A percentile compares a stretch with the other conserved stretches of the same genome.
These are phyloP conservation scores for Ruditapes philippinarum DNA, from an alignment of 1,140 invertebrate species.

Conservation along the genomic window DNA sequence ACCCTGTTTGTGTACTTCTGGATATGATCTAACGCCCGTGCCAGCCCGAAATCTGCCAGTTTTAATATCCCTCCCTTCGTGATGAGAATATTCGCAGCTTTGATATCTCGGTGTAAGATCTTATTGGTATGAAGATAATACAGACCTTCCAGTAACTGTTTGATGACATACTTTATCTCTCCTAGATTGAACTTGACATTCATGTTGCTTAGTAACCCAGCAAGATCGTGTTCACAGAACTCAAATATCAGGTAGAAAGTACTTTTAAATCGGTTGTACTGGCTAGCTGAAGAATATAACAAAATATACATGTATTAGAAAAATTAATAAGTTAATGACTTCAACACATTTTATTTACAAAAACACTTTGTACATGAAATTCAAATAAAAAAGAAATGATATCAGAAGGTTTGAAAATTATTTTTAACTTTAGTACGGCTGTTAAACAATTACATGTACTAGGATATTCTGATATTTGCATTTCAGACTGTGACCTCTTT, in stretches of 20 bases:
- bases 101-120: slow-evolving; percentile 98
- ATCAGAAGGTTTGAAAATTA: too few relatives aligned
- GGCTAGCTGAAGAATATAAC: slow-evolving; percentile 90
- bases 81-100: slow-evolving; percentile 99
- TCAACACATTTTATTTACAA: too few relatives aligned
- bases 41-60: slow-evolving; percentile 89
- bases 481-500: too few relatives aligned
- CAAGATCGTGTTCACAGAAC: slow-evolving; percentile 99
- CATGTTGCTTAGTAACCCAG: slow-evolving; percentile 97
- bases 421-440: too few relatives aligned
- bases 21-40: slow-evolving; percentile 94
- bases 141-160: slow-evolving; percentile 98
- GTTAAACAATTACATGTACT: too few relatives aligned
- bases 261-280: slow-evolving; percentile 93
- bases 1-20: slow-evolving; percentile 99
- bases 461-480: too few relatives aligned
- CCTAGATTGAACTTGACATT: slow-evolving; percentile 98
- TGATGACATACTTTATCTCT: slow-evolving; percentile 99
- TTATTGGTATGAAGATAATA: slow-evolving; percentile 99
- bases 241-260: slow-evolving; percentile 99
- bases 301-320: too few relatives aligned
- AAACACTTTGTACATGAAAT: too few relatives aligned
- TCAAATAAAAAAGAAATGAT: too few relatives aligned
- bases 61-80: slow-evolving; percentile 96
- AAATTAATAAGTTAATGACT: too few relatives aligned